Evolutionary conservation across 2,888 invertebrate genomes (phyloP), one percentile per base, ranked within the genome.

Genomic region (Choristoneura rosaceana): DNA sequence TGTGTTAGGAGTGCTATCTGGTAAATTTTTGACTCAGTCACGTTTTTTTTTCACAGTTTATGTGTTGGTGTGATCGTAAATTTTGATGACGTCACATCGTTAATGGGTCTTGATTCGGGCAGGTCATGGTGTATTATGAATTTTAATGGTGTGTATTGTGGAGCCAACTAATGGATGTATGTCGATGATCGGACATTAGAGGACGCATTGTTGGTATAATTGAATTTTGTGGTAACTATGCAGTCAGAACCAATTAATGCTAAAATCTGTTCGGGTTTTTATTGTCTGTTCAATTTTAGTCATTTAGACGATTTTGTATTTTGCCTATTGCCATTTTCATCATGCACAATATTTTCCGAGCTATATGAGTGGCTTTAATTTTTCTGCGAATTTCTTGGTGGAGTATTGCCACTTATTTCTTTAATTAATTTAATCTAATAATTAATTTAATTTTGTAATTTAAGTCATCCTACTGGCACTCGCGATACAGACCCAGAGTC

Each of bases 21-120:
- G 69, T 62, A 61, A 66, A 75, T 75, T 74, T 75, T 74, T 75
- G 74, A 75, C 69, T 69, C 52, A 15, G 63, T 69, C 75, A 75
- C 75, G 75, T 69, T 62, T 74, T 43, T 43, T 66, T 69, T 67
- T 61, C 55, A 7, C 34, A 65, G 63, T 75, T 66, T 67, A 67
- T 47, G 71, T 12, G 61, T 61, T 66, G 66, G 71, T 62, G 71
- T 55, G n/a, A 9, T 45, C 34, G 66, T 71, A 63, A 61, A 71
- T 67, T 58, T 71, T 71, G 67, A 71, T 62, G 71, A 47, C 67
- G 62, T 63, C 71, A 67, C 71, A 55, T 66, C 55, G 67, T 52
- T 71, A 67, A 67, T 67, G 61, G 61, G 34, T 2, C 34, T 15
- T 47, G 52, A 59, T 58, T 61, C 33, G 33, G 45, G 71, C 52